A percentile compares a stretch with the other conserved stretches of the same genome.
Evolutionary conservation across 1,140 invertebrate species (phyloP).

Genomic region (Drosophila chauvacae): DNA sequence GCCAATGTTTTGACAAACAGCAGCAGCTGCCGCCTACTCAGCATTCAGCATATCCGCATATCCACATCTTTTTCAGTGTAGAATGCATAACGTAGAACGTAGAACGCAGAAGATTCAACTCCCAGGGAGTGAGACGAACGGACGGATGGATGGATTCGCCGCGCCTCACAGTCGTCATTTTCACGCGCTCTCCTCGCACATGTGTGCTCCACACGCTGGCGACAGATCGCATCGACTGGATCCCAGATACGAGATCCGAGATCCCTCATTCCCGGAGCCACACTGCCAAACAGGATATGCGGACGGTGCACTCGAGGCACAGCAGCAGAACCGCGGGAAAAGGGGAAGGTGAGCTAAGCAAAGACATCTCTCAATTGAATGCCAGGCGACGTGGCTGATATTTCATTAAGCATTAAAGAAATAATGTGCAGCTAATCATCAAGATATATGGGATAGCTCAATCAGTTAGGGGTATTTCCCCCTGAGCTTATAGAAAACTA

Average conservation of each 20-base stretch:
- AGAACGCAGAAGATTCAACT: conserved; percentile 10
- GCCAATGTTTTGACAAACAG: conserved; percentile 63
- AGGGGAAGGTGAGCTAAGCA: conserved; percentile 4
- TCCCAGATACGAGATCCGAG: background rate
- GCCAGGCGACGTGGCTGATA: background rate
- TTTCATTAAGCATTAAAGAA: conserved; percentile 29
- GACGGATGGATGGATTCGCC: conserved; percentile 31
- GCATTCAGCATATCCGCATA: conserved; percentile 57
- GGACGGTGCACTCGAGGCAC: conserved; percentile 42
- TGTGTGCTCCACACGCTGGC: conserved; percentile 56
- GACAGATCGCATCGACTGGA: conserved; percentile 49
- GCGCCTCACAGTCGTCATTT: conserved; percentile 48
- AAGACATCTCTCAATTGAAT: conserved; percentile 21
- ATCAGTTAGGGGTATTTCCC: background rate
- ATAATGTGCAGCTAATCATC: conserved; percentile 17
- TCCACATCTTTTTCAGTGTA: conserved; percentile 19
- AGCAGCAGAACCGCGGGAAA: conserved; percentile 1
- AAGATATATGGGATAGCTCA: background rate
- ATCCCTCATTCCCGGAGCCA: conserved; percentile 2
- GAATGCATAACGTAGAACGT: conserved; percentile 7
- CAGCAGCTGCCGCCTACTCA: conserved; percentile 60
- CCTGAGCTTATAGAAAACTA: too few species aligned
- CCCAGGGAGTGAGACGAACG: conserved; percentile 2
- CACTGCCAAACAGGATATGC: conserved; percentile 52
- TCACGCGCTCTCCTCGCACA: conserved; percentile 56